These are phyloP conservation scores for Bembecia ichneumoniformis DNA, from an alignment of 2,888 invertebrate species.

Conservation along the genomic window DNA sequence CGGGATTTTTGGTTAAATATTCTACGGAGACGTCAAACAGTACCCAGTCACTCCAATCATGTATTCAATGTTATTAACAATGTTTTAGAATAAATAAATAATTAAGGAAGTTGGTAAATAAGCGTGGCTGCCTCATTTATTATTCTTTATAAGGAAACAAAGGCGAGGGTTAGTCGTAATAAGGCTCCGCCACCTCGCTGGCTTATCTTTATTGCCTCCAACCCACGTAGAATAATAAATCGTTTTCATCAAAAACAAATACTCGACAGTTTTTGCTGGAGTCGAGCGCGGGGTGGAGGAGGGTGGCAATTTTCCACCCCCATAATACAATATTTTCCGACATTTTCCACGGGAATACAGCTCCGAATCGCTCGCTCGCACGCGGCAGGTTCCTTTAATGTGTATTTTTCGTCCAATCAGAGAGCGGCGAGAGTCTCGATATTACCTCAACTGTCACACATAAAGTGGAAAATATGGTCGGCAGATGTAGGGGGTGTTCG, in stretches of 20 bases:
- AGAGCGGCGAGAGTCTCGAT: slow-evolving; percentile 72
- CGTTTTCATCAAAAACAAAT: slow-evolving; percentile 74
- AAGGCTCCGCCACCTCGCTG: slow-evolving; percentile 73
- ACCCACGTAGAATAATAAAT: slow-evolving; percentile 74
- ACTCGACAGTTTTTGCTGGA: slow-evolving; percentile 73
- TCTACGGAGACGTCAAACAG: too few species aligned
- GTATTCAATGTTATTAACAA: slow-evolving; percentile 45
- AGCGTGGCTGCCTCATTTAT: slow-evolving; percentile 71
- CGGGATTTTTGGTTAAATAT: too few species aligned
- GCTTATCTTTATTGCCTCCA: slow-evolving; percentile 74
- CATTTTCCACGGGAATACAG: slow-evolving; percentile 74
- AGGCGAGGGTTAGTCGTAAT: slow-evolving; percentile 74
- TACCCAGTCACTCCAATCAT: slow-evolving; percentile 15
- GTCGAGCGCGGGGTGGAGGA: slow-evolving; percentile 64
- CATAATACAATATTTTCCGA: slow-evolving; percentile 73
- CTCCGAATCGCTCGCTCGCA: slow-evolving; percentile 70
- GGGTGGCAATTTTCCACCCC: slow-evolving; percentile 71
- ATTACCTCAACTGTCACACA: slow-evolving; percentile 75
- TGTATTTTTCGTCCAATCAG: slow-evolving; percentile 75
- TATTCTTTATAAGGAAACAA: slow-evolving; percentile 74
- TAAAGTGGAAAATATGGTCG: slow-evolving; percentile 75
- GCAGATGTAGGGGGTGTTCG: slow-evolving; percentile 58
- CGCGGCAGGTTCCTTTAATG: slow-evolving; percentile 72
- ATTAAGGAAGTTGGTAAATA: slow-evolving; percentile 71
- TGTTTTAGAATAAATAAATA: slow-evolving; percentile 68